Conservation (phyloP, 2,797 vertebrate genomes). For the Rhabdophis nuchalis region DNA sequence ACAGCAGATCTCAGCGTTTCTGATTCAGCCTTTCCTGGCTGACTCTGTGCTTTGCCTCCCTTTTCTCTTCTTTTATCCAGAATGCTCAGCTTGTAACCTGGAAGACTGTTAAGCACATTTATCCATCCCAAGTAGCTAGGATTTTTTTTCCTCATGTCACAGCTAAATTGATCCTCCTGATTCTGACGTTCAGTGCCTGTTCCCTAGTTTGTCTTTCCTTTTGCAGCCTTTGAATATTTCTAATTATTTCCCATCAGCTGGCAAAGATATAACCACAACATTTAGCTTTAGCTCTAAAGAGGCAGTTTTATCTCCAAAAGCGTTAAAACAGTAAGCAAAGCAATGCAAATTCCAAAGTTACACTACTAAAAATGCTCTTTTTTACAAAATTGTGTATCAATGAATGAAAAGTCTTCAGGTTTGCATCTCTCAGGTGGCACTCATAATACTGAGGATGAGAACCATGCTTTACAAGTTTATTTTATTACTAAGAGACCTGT, state of each 20-base stretch:
- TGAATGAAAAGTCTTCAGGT: not conserved
- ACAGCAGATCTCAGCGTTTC: not conserved
- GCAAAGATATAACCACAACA: not conserved
- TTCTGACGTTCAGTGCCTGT: not conserved
- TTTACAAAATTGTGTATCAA: not conserved
- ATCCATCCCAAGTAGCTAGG: not conserved
- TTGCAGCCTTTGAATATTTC: not conserved
- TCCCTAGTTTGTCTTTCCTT: not conserved
- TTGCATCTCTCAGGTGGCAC: not conserved
- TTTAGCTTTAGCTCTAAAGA: not conserved
- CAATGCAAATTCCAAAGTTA: not conserved
- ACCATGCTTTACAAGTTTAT: not conserved
- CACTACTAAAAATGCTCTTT: not conserved
- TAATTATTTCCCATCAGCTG: not conserved
- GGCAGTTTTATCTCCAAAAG: not conserved
- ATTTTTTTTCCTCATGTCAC: not conserved
- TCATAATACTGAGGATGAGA: not conserved
- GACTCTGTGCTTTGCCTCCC: not conserved
- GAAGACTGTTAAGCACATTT: not conserved
- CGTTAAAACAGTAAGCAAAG: not conserved
- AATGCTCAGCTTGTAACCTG: not conserved
- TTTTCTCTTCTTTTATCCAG: not conserved
- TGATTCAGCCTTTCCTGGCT: not conserved
- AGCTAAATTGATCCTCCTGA: not conserved
- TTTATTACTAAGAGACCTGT: not conserved